Base-by-base conservation (phyloP, 2,888 invertebrate genomes). In the Glomeris marginata region DNA sequence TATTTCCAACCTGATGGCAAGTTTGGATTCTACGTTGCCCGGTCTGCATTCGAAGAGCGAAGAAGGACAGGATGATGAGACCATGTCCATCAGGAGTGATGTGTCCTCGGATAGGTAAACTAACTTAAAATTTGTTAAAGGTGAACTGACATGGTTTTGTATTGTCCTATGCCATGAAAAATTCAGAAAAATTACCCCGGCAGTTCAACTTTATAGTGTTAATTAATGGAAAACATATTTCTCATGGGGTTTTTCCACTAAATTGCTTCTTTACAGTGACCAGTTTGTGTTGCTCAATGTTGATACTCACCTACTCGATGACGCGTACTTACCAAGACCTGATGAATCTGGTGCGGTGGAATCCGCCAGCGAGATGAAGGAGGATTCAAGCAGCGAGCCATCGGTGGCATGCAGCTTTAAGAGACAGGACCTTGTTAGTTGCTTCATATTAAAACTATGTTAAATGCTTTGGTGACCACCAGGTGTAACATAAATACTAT, bases 291-390 rank as follows among this genome's bases (percentile, higher is more conserved):
- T 81, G 42, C 76, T 84, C 43, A 60, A 59, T 36, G 50, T 66
- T 45, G 62, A 61, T 36, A 59, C 43, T n/a, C 21, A 34, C n/a
- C 42, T 49, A 21, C 35, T 49, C 16, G 44, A 49, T 15, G 49
- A 49, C 8, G 36, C 42, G 20, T 18, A 37, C 10, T 47, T 47
- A 38, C 28, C 28, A 28, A 45, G 22, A 50, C 47, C 38, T 51
- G 50, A 47, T 11, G 47, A 41, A 57, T 56, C 46, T 59, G 59
- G 52, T 21, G 55, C 75, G 0, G 79, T 86, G 3, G 87, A 87
- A 62, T 78, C 84, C 35, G 87, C 86, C 1, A 80, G 80, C n/a
- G 87, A 87, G 62, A 85, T 85, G 11, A 73, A 83, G 43, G 85
- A 85, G 61, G 80, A 81, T 58, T 58, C 59, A 28, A 58, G 54